Conservation (phyloP, 1,140 invertebrate species). For the Drosophila dunni region DNA sequence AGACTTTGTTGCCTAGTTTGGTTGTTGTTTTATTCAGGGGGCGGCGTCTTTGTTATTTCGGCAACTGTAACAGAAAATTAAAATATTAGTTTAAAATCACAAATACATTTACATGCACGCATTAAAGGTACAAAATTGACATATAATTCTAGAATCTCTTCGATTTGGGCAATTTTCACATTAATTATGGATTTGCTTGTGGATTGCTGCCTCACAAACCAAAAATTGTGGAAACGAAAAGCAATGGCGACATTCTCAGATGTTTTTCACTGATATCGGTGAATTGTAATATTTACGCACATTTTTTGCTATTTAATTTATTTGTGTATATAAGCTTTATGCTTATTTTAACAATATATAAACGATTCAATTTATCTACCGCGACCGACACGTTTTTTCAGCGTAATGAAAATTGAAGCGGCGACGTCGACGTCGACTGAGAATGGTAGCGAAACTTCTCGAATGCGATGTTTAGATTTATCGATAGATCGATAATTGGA, state of each 20-base stretch:
- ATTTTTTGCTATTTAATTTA: constrained; percentile 36
- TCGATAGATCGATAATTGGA: constrained; percentile 28
- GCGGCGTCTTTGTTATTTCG: constrained; percentile 46
- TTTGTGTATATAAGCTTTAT: constrained; percentile 33
- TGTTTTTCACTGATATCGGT: constrained; percentile 13
- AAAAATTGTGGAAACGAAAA: constrained; percentile 12
- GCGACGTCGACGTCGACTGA: constrained; percentile 48
- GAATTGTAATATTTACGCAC: constrained; percentile 29
- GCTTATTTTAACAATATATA: constrained; percentile 42
- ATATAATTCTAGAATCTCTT: constrained; percentile 49
- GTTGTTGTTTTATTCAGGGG: constrained; percentile 21
- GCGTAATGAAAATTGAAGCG: constrained; percentile 54
- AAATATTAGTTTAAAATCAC: constrained; percentile 41
- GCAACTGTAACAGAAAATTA: constrained; percentile 60
- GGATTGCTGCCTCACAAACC: constrained; percentile 26
- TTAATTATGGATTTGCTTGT: constrained; percentile 58
- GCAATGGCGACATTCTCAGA: neutral
- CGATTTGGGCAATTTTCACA: constrained; percentile 46
- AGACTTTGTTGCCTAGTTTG: constrained; percentile 47
- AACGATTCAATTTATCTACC: constrained; percentile 42
- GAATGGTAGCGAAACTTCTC: constrained; percentile 51
- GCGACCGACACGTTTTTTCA: constrained; percentile 57
- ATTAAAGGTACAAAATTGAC: constrained; percentile 41
- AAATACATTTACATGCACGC: constrained; percentile 18
- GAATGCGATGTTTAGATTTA: constrained; percentile 14